Evolutionary conservation across 2,797 vertebrate species (phyloP).

Genomic region (Sciurus vulgaris): DNA sequence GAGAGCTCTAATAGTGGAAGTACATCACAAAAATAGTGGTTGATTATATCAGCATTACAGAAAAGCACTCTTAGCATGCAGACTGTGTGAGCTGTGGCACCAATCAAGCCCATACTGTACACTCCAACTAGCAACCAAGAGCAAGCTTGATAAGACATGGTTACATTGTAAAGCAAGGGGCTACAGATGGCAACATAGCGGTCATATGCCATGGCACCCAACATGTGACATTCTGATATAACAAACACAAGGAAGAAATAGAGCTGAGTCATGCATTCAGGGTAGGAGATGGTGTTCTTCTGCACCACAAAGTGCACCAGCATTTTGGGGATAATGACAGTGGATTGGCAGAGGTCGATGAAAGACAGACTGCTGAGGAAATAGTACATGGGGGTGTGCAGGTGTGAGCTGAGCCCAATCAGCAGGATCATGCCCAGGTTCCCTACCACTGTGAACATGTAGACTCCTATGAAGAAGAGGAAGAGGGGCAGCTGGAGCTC

Average conservation of each 20-base stretch:
- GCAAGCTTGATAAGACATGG: slow-evolving; percentile 37
- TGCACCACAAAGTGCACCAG: slow-evolving; percentile 16
- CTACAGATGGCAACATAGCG: not conserved
- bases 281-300: not conserved
- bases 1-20: slow-evolving; percentile 33
- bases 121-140: not conserved
- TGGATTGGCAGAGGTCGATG: not conserved
- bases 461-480: slow-evolving; percentile 22
- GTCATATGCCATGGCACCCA: not conserved
- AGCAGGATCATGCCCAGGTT: not conserved
- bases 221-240: not conserved
- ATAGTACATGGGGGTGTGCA: not conserved
- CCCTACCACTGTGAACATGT: not conserved
- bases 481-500: not conserved
- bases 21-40: slow-evolving; percentile 73
- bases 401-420: not conserved
- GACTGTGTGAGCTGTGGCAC: slow-evolving; percentile 55
- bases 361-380: not conserved
- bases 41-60: slow-evolving; percentile 46
- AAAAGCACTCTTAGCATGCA: slow-evolving; percentile 67
- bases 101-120: slow-evolving; percentile 35
- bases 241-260: slow-evolving; percentile 15
- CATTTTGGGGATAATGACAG: slow-evolving; percentile 50
- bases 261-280: not conserved
- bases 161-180: not conserved